These are phyloP conservation scores for Brienomyrus longianalis DNA, from an alignment of 2,113 vertebrate species.

Conservation along the genomic window DNA sequence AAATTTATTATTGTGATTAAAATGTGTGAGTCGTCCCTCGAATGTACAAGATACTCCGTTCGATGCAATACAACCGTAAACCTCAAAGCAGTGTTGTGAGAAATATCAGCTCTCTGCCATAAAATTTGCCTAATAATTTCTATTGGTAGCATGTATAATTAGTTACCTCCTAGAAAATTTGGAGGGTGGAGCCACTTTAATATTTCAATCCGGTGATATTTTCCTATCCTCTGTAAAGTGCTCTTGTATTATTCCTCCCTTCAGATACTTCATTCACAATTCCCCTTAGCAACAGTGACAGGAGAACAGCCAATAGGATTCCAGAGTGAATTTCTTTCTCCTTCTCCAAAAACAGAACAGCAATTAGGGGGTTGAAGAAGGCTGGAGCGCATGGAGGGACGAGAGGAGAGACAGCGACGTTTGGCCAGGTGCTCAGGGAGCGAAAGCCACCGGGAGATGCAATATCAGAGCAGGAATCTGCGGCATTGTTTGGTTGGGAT, in stretches of 20 bases:
- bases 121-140: not conserved
- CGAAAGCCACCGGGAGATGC: not conserved
- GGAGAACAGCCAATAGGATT: conserved; percentile 43
- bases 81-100: not conserved
- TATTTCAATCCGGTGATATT: not conserved
- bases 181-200: not conserved
- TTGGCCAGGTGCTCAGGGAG: not conserved
- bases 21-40: not conserved
- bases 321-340: conserved; percentile 1
- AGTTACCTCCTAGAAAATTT: not conserved
- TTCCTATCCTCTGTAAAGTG: not conserved
- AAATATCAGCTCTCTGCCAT: not conserved
- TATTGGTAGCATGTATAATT: not conserved
- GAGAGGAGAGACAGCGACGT: not conserved
- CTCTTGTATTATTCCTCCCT: conserved; percentile 23
- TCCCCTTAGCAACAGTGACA: conserved; percentile 57
- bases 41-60: not conserved
- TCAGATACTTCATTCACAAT: not conserved
- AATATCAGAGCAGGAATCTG: not conserved
- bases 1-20: not conserved
- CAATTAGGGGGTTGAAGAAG: conserved; percentile 41
- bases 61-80: not conserved
- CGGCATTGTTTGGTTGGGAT: not conserved
- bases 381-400: conserved; percentile 32
- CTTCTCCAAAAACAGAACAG: conserved; percentile 27